Percentiles rank a stretch among this genome's conserved stretches.
Conservation (phyloP, 1,140 invertebrate genomes). For the Zophobas atratus region DNA sequence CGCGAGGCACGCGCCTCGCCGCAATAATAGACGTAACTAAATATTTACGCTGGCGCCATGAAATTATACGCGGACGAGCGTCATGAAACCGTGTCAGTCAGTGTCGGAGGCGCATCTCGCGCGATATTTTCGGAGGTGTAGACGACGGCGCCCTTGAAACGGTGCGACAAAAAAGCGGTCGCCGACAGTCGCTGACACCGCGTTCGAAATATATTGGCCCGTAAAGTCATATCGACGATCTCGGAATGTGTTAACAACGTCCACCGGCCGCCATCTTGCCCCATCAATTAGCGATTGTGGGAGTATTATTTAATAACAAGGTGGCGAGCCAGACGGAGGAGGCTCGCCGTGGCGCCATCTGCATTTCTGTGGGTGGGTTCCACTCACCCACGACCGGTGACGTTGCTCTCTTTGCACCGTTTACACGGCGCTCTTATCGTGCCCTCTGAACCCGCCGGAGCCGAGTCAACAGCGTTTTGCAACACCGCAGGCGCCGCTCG, state of each 20-base stretch:
- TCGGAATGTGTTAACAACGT: neutral
- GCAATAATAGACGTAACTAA: constrained; percentile 49
- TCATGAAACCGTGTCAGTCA: constrained; percentile 49
- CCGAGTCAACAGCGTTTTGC: constrained; percentile 38
- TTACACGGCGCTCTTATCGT: constrained; percentile 21
- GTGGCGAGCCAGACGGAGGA: constrained; percentile 32
- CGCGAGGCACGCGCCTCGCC: constrained; percentile 37
- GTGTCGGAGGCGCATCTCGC: neutral
- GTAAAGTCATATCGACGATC: constrained; percentile 28
- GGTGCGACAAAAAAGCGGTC: constrained; percentile 34
- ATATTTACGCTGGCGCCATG: constrained; percentile 53
- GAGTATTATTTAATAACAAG: constrained; percentile 48
- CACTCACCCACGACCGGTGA: constrained; percentile 39
- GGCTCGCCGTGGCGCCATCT: constrained; percentile 44
- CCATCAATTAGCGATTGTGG: constrained; percentile 30
- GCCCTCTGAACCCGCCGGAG: constrained; percentile 39
- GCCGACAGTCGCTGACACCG: constrained; percentile 27
- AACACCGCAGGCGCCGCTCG: constrained; percentile 40
- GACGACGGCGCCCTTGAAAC: constrained; percentile 23
- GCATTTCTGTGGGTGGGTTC: constrained; percentile 34
- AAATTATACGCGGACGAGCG: constrained; percentile 47
- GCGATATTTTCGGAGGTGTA: constrained; percentile 17
- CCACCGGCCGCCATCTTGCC: neutral
- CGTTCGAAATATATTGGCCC: constrained; percentile 25
- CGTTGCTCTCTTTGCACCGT: constrained; percentile 23